Evolutionary conservation across 2,888 invertebrate genomes (phyloP).

Genomic region (Oligia strigilis): DNA sequence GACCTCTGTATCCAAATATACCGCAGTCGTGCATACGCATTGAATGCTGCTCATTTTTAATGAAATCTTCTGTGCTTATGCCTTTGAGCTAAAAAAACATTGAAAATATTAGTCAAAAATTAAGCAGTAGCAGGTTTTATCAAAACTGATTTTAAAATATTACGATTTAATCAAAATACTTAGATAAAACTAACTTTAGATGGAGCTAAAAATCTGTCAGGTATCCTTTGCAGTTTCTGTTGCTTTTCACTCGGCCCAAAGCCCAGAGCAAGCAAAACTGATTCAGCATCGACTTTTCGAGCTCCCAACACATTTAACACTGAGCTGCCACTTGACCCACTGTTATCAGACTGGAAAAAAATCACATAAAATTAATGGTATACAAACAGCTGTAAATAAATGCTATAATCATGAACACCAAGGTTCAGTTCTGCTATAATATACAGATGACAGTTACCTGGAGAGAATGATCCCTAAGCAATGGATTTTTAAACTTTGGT

Average conservation of each 20-base stretch:
- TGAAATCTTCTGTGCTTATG: constrained; percentile 94
- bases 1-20: constrained; percentile 93
- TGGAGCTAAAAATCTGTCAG: constrained; percentile 94
- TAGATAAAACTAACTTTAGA: constrained; percentile 91
- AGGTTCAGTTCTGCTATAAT: background rate
- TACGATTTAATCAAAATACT: constrained; percentile 4
- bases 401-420: background rate
- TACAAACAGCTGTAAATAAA: background rate
- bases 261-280: constrained; percentile 95
- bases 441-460: constrained; percentile 77
- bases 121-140: background rate
- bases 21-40: constrained; percentile 94
- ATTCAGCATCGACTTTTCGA: constrained; percentile 96
- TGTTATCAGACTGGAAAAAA: constrained; percentile 84
- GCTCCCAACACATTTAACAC: constrained; percentile 96
- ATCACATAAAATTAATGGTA: background rate
- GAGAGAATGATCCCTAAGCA: constrained; percentile 87
- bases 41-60: constrained; percentile 93
- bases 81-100: constrained; percentile 91
- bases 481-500: constrained; percentile 85
- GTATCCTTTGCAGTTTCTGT: constrained; percentile 94
- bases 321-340: constrained; percentile 92
- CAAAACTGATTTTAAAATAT: constrained; percentile 1
- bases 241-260: constrained; percentile 94
- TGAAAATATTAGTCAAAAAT: background rate